Percentiles rank a stretch among this genome's conserved stretches.
Conservation (phyloP, 1,140 invertebrate genomes). For the Ceratosolen solmsi region DNA sequence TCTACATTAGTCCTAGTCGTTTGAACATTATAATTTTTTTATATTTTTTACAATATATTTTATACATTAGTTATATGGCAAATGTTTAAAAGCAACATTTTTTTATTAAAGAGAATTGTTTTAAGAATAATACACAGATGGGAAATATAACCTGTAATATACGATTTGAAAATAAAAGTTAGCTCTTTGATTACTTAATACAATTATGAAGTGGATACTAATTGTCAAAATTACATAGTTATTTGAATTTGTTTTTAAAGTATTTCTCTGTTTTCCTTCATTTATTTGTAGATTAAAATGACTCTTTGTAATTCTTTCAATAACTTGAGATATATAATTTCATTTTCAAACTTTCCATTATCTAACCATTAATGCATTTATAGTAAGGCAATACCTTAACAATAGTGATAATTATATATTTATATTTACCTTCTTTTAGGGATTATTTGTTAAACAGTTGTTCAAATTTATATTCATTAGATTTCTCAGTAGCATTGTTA, state of each 20-base stretch:
- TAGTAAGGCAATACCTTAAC: not conserved
- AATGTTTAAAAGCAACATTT: too few species aligned
- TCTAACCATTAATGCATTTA: not conserved
- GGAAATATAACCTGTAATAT: not conserved
- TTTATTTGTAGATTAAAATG: not conserved
- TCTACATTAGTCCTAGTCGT: conserved; percentile 4
- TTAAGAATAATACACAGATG: too few species aligned
- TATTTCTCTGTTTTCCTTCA: not conserved
- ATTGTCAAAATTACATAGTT: not conserved
- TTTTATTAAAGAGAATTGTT: too few species aligned
- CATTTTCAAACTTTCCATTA: not conserved
- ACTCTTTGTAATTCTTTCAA: not conserved
- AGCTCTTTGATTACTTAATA: not conserved
- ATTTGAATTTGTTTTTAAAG: not conserved
- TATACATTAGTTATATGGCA: too few species aligned
- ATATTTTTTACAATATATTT: not conserved
- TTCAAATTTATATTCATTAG: too few species aligned
- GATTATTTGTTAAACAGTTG: too few species aligned
- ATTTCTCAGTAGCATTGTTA: not conserved
- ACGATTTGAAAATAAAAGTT: not conserved
- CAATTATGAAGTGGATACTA: not conserved
- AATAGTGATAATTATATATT: not conserved
- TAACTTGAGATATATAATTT: not conserved
- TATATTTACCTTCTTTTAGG: too few species aligned
- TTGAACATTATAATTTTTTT: not conserved